Conservation (phyloP, 2,888 invertebrate species). For the Ganaspis brasiliensis region DNA sequence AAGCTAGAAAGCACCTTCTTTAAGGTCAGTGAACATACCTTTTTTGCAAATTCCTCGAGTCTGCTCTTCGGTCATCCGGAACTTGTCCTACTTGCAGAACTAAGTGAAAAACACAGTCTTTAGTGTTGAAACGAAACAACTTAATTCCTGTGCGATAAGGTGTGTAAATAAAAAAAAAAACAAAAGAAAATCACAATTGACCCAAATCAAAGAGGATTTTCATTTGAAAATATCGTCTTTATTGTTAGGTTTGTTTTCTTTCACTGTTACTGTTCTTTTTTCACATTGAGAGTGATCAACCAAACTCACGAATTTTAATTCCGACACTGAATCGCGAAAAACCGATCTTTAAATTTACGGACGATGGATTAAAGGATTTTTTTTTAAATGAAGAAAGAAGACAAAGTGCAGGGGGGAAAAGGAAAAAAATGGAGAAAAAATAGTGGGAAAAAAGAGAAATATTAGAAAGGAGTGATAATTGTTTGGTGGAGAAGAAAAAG, state of each 20-base stretch:
- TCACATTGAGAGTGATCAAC: constrained; percentile 26
- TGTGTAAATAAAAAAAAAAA: no score
- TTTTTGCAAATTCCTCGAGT: constrained; percentile 33
- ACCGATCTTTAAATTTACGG: constrained; percentile 38
- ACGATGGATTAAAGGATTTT: constrained; percentile 34
- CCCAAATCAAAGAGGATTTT: not conserved
- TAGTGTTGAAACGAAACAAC: not conserved
- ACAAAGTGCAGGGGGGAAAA: constrained; percentile 24
- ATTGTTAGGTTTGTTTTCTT: not conserved
- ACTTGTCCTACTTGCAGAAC: constrained; percentile 12
- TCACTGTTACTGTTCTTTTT: not conserved
- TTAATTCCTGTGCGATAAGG: not conserved
- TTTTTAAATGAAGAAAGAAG: constrained; percentile 37
- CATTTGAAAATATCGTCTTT: not conserved
- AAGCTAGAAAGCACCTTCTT: not conserved
- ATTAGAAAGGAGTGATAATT: no score
- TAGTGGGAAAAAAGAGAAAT: not conserved
- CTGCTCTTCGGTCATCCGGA: constrained; percentile 16
- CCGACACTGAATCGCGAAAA: constrained; percentile 43
- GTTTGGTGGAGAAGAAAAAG: no score
- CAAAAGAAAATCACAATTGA: constrained; percentile 1
- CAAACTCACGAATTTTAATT: constrained; percentile 34
- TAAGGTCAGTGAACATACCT: constrained; percentile 33
- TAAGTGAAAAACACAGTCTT: constrained; percentile 29
- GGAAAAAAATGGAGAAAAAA: not conserved